phyloP scores from a whole-genome alignment of 2,797 vertebrate genomes.

The Gymnodraco acuticeps region DNA sequence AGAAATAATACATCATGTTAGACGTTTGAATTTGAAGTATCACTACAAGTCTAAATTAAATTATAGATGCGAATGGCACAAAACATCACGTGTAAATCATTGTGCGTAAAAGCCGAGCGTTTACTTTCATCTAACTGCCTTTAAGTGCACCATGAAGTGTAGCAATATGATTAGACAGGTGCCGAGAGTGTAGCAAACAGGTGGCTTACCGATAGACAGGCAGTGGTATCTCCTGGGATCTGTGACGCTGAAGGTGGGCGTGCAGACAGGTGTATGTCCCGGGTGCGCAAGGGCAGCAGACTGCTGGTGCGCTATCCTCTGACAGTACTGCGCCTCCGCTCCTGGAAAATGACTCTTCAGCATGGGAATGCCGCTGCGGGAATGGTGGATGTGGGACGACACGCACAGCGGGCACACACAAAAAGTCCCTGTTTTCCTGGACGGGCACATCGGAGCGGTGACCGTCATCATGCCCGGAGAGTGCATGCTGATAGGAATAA shows the following conservation, averaged over 20 bases:
- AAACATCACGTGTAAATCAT: constrained; percentile 28
- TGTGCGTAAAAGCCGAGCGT: constrained; percentile 45
- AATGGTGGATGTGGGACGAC: constrained; percentile 94
- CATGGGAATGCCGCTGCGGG: constrained; percentile 88
- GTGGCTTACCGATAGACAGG: constrained; percentile 92
- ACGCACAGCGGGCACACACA: constrained; percentile 97
- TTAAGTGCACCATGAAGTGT: neutral
- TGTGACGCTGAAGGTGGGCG: constrained; percentile 93
- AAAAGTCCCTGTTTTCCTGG: constrained; percentile 94
- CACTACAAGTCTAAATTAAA: neutral
- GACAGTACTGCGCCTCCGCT: constrained; percentile 90
- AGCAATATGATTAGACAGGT: constrained; percentile 19
- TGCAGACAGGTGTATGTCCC: constrained; percentile 82
- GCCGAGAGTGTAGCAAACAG: constrained; percentile 28
- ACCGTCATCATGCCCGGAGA: constrained; percentile 93
- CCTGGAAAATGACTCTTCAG: constrained; percentile 92
- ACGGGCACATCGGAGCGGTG: constrained; percentile 89
- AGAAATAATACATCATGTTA: neutral
- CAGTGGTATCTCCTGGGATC: constrained; percentile 97
- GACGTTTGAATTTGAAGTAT: neutral
- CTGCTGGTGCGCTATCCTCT: constrained; percentile 88
- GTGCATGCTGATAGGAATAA: constrained; percentile 94
- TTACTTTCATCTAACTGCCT: neutral
- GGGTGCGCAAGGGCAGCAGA: constrained; percentile 87
- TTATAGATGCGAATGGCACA: neutral